Conservation (phyloP, 2,113 vertebrate genomes). For the Spheniscus mendiculus region DNA sequence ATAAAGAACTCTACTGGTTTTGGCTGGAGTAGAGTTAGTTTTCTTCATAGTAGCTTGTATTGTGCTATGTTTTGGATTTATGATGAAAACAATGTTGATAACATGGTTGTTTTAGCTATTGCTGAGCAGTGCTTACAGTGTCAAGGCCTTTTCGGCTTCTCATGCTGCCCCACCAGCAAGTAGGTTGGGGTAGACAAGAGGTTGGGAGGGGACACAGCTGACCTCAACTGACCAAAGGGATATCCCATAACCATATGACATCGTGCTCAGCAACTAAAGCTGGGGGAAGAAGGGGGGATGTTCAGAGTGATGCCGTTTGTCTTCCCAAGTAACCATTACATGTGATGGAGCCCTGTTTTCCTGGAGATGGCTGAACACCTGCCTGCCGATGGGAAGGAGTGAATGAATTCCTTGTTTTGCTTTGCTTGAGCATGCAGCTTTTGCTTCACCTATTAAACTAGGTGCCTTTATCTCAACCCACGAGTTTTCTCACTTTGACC, state of each 20-base stretch:
- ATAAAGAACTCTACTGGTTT: not conserved
- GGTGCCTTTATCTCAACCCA: not conserved
- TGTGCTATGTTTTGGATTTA: not conserved
- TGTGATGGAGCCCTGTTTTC: not conserved
- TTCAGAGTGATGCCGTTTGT: not conserved
- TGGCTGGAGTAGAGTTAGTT: not conserved
- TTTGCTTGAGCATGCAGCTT: not conserved
- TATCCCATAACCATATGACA: not conserved
- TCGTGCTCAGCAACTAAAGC: not conserved
- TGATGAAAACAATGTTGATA: not conserved
- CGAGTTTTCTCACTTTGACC: not conserved
- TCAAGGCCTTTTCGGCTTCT: not conserved
- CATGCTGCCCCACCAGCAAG: rapidly evolving
- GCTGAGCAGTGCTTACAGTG: not conserved
- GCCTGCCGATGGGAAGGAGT: not conserved
- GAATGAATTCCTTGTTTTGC: not conserved
- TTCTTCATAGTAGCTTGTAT: not conserved
- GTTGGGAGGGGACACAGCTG: not conserved
- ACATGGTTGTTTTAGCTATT: not conserved
- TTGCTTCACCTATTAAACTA: not conserved
- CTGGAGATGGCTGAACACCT: not conserved
- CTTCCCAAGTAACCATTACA: not conserved
- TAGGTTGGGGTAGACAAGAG: not conserved
- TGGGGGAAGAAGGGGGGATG: rapidly evolving
- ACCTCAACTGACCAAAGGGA: not conserved